Base-by-base conservation (phyloP, 2,888 invertebrate genomes). In the Spodoptera picta region DNA sequence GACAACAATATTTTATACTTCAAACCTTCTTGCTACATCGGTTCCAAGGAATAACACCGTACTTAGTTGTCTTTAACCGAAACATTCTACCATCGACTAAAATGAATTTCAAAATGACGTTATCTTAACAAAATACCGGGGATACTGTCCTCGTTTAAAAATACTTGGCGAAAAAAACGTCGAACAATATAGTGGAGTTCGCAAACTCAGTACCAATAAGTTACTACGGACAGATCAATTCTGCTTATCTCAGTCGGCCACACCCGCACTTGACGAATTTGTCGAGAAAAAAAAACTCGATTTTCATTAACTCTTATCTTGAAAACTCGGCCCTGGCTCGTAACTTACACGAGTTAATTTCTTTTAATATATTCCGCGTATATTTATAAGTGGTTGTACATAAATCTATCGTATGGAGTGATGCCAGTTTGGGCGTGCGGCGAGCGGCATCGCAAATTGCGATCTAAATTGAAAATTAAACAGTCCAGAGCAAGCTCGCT, bases 381-480 rank as follows among this genome's bases (percentile, higher is more conserved):
- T 85, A 80, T 76, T 78, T 75, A 76, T 80, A 79, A 79, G 80
- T 77, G 82, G 69, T 69, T 82, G 83, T 83, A 87, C 90, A 94
- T 94, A 94, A 93, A 94, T 93, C 94, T 93, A 93, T 93, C 90
- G 83, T 71, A 78, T 79, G 80, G 88, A 89, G 90, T 92, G 92
- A 91, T 91, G 92, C 90, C 84, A 89, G 91, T 92, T 93, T 92
- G 93, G 93, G 94, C 90, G 92, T 89, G 86, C 83, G 88, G 83
- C 80, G 85, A 79, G 81, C 83, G 88, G 85, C 91, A 95, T 95
- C 95, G 92, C 92, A 94, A 94, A 95, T 95, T 95, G 92, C 95
- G 90, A 95, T 95, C 95, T 95, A 92, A 95, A 95, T 95, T 95
- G 95, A 95, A 95, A 95, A 95, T 95, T 94, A 95, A 95, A 95